Base-by-base conservation (phyloP, 2,113 vertebrate species). In the Brachypteracias leptosomus region DNA sequence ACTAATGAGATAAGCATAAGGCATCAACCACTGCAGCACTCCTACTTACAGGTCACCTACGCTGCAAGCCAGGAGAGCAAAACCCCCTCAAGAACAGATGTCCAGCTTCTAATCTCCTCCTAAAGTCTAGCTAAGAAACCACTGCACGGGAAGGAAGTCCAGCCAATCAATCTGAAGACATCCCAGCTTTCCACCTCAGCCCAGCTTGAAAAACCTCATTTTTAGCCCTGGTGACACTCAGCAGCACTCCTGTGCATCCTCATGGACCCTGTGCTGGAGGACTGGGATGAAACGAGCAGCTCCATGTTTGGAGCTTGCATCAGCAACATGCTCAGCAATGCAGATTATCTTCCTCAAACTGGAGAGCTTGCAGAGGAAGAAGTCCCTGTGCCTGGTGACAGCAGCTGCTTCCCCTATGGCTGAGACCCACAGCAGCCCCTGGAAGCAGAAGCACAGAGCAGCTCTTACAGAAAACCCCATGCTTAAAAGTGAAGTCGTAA, bases 31-130 rank as follows among this genome's bases (percentile, higher is more conserved):
- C 1, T 2, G 21, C 73, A 74, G 91, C 52, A 3, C 26, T 86
- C 47, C 68, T 21, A 16, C 71, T 80, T 38, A 65, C 65, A 28
- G 71, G 86, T 0, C 80, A 67, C 42, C 54, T 29, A 40, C 59
- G 2, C 68, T 12, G 42, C 35, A 40, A 65, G 73, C 71, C 94
- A 94, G 80, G 21, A 94, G 89, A 16, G 77, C 47, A 61, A 72
- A 95, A 33, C 77, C 81, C 92, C 66, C 87, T 71, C 73, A 6
- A 6, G 80, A 91, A 87, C 91, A 87, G 25, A 92, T 61, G 87
- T 61, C 91, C 87, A 93, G 79, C 59, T 93, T 62, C 36, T 47
- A 42, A 95, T 52, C 71, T 77, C 70, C 66, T 54, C 12, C 68
- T 31, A 1, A 51, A 67, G 51, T 3, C 58, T 1, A 85, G 62